A percentile compares a stretch with the other conserved stretches of the same genome.
These are phyloP conservation scores for Ceramica pisi DNA, from an alignment of 2,888 invertebrate species.

Conservation along the genomic window DNA sequence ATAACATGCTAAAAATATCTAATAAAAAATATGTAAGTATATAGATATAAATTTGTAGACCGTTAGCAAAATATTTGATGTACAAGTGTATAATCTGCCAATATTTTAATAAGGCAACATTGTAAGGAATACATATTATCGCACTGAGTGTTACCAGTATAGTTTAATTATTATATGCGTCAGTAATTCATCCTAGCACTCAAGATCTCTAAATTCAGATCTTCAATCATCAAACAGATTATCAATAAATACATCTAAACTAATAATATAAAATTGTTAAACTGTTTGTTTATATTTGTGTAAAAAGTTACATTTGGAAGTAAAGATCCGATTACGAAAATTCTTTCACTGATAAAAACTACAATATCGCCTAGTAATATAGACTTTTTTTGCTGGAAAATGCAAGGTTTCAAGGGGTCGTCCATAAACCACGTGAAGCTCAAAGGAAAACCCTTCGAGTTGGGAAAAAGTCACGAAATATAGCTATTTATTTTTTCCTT, in stretches of 20 bases:
- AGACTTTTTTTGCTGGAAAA: too few relatives aligned
- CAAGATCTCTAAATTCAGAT: slow-evolving; percentile 32
- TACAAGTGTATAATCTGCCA: slow-evolving; percentile 24
- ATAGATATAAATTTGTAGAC: slow-evolving; percentile 52
- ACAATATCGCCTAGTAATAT: too few relatives aligned
- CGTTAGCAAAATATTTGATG: slow-evolving; percentile 51
- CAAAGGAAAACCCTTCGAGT: too few relatives aligned
- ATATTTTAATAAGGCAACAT: slow-evolving; percentile 49
- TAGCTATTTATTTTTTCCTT: too few relatives aligned
- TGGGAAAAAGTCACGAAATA: too few relatives aligned
- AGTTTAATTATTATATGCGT: neutral
- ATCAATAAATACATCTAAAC: slow-evolving; percentile 7
- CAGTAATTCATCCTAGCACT: neutral
- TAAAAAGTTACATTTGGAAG: neutral
- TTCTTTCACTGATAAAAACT: too few relatives aligned
- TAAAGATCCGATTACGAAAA: neutral
- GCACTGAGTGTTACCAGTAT: slow-evolving; percentile 1
- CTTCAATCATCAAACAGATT: slow-evolving; percentile 10
- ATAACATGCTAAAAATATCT: slow-evolving; percentile 28
- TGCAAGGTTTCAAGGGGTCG: too few relatives aligned
- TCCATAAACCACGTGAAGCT: too few relatives aligned
- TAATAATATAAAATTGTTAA: neutral
- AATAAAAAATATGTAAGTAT: neutral
- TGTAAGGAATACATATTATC: slow-evolving; percentile 11
- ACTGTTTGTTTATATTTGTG: neutral